phyloP scores from a whole-genome alignment of 2,888 invertebrate species.

The Leptinotarsa juncta region DNA sequence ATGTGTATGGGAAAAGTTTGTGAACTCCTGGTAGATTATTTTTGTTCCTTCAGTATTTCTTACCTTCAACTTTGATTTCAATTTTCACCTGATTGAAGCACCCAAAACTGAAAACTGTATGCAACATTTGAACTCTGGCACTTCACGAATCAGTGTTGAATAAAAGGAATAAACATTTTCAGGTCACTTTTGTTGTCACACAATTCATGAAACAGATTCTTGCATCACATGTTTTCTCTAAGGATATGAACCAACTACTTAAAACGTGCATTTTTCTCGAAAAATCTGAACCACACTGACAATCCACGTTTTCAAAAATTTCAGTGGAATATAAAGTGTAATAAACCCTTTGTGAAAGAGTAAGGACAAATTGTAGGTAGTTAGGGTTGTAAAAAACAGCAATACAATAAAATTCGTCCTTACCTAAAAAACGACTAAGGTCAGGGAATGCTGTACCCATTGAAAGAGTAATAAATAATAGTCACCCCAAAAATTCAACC shows the following conservation, averaged over 20 bases:
- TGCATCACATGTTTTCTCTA: background rate
- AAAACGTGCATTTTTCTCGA: background rate
- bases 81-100: too few relatives aligned
- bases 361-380: constrained; percentile 47
- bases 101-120: too few relatives aligned
- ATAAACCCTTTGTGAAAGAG: constrained; percentile 54
- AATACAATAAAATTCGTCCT: constrained; percentile 43
- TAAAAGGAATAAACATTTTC: too few relatives aligned
- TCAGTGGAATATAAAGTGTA: constrained; percentile 28
- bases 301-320: background rate
- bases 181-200: too few relatives aligned
- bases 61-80: too few relatives aligned
- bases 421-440: constrained; percentile 43
- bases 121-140: too few relatives aligned
- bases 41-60: too few relatives aligned
- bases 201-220: too few relatives aligned
- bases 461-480: constrained; percentile 44
- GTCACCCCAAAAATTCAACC: constrained; percentile 39
- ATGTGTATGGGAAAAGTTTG: too few relatives aligned
- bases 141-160: too few relatives aligned
- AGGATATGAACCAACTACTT: background rate
- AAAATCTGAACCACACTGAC: constrained; percentile 17
- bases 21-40: too few relatives aligned
- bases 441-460: constrained; percentile 32
- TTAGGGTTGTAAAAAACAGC: constrained; percentile 54